Conservation (phyloP, 2,797 vertebrate species). For the Bovichtus variegatus region DNA sequence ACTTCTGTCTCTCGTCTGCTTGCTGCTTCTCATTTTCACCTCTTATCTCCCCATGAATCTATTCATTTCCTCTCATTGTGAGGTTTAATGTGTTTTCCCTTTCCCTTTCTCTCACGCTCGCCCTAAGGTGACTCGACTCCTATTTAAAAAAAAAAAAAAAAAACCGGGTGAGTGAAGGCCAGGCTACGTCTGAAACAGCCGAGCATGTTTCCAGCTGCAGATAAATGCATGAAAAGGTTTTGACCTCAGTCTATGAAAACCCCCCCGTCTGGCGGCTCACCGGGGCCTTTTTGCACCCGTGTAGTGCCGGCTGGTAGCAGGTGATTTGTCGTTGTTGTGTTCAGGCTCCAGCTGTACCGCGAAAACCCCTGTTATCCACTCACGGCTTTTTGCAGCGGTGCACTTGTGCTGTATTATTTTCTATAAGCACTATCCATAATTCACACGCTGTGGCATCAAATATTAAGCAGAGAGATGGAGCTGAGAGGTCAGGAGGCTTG, state of each 20-base stretch:
- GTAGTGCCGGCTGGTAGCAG: slow-evolving; percentile 40
- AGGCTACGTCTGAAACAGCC: slow-evolving; percentile 6
- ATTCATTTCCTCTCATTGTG: slow-evolving; percentile 50
- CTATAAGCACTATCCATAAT: slow-evolving; percentile 82
- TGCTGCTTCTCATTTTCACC: slow-evolving; percentile 20
- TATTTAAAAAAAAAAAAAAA: slow-evolving; percentile 24
- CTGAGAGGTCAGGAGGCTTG: slow-evolving; percentile 70
- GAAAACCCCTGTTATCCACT: slow-evolving; percentile 47
- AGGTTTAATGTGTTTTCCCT: slow-evolving; percentile 24
- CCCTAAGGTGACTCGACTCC: slow-evolving; percentile 31
- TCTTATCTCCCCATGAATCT: slow-evolving; percentile 17
- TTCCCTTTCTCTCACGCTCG: slow-evolving; percentile 10
- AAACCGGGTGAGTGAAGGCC: slow-evolving; percentile 37
- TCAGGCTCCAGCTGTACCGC: slow-evolving; percentile 27
- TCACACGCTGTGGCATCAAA: slow-evolving; percentile 71
- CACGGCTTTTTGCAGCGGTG: slow-evolving; percentile 56
- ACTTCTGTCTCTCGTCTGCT: slow-evolving; percentile 14
- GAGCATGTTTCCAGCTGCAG: slow-evolving; percentile 30
- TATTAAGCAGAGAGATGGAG: slow-evolving; percentile 75
- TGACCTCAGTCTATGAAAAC: slow-evolving; percentile 51
- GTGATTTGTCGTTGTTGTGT: slow-evolving; percentile 66
- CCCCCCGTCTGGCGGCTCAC: slow-evolving; percentile 23
- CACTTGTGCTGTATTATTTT: slow-evolving; percentile 76
- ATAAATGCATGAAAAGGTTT: slow-evolving; percentile 32
- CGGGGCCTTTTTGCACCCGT: slow-evolving; percentile 72